These are phyloP conservation scores for Cotesia congregata DNA, from an alignment of 2,888 invertebrate genomes.

Conservation along the genomic window DNA sequence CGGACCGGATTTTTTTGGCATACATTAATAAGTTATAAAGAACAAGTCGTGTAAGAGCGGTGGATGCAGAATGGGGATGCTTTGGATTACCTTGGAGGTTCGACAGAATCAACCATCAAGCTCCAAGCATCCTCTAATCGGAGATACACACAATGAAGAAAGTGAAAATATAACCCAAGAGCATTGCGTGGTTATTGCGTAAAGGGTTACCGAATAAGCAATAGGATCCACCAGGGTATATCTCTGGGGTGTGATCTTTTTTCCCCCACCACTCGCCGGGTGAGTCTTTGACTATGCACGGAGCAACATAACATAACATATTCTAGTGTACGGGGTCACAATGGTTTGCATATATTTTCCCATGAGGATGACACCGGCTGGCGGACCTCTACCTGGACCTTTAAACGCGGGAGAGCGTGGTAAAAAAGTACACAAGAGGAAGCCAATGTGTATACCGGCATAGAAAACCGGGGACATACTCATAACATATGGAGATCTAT, in stretches of 20 bases:
- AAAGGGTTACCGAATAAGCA: slow-evolving; percentile 43
- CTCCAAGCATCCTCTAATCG: too few relatives aligned
- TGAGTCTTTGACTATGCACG: slow-evolving; percentile 24
- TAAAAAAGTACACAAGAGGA: slow-evolving; percentile 53
- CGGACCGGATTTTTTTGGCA: neutral
- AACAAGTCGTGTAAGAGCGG: slow-evolving; percentile 3
- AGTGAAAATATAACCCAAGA: slow-evolving; percentile 8
- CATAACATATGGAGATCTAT: slow-evolving; percentile 70
- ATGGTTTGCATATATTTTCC: slow-evolving; percentile 70
- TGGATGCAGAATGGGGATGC: neutral
- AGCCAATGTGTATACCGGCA: slow-evolving; percentile 1
- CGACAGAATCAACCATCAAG: neutral
- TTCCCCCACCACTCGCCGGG: slow-evolving; percentile 40
- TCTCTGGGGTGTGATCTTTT: slow-evolving; percentile 68
- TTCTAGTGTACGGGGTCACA: slow-evolving; percentile 58
- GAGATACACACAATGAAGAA: slow-evolving; percentile 3
- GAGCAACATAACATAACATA: slow-evolving; percentile 41
- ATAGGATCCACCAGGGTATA: slow-evolving; percentile 52
- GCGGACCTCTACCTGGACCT: slow-evolving; percentile 67
- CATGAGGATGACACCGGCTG: slow-evolving; percentile 70
- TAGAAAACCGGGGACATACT: slow-evolving; percentile 37
- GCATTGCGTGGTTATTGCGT: slow-evolving; percentile 24
- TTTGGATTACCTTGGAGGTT: slow-evolving; percentile 20
- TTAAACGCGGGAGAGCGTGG: slow-evolving; percentile 60
- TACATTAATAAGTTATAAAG: slow-evolving; percentile 12